A percentile compares a stretch with the other conserved stretches of the same genome.
phyloP scores from a whole-genome alignment of 2,113 vertebrate genomes.

The Callipepla squamata region DNA sequence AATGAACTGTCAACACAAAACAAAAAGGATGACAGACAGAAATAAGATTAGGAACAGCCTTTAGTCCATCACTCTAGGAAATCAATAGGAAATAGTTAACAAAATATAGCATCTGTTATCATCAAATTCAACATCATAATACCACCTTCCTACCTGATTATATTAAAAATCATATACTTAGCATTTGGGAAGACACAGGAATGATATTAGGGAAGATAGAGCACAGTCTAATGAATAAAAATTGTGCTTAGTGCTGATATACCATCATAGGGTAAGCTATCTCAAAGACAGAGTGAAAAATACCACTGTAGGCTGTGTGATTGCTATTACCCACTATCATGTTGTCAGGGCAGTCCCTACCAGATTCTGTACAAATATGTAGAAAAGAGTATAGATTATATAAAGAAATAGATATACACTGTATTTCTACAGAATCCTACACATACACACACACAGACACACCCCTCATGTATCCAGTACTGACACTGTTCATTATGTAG shows the following conservation, averaged over 20 bases:
- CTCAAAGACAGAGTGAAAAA: neutral
- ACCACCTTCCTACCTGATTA: neutral
- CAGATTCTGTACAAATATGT: neutral
- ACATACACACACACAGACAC: neutral
- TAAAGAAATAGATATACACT: too few species aligned
- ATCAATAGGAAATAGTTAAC: conserved; percentile 25
- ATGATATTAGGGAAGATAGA: neutral
- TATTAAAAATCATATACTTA: neutral
- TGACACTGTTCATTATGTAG: neutral
- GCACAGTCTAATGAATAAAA: neutral
- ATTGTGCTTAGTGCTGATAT: too few species aligned
- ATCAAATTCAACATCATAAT: neutral
- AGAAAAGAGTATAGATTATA: neutral
- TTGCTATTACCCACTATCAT: neutral
- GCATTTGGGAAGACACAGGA: neutral
- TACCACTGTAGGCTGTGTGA: neutral
- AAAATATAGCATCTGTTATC: neutral
- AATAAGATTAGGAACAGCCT: conserved; percentile 20
- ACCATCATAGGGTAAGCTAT: too few species aligned
- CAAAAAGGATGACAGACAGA: conserved; percentile 46
- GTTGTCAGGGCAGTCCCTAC: neutral
- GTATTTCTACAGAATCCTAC: neutral
- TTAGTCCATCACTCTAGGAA: neutral
- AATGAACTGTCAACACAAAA: conserved; percentile 46
- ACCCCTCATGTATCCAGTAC: too few species aligned